A percentile compares a stretch with the other conserved stretches of the same genome.
phyloP scores from a whole-genome alignment of 2,888 invertebrate genomes.

The Acanthoscelides obtectus region DNA sequence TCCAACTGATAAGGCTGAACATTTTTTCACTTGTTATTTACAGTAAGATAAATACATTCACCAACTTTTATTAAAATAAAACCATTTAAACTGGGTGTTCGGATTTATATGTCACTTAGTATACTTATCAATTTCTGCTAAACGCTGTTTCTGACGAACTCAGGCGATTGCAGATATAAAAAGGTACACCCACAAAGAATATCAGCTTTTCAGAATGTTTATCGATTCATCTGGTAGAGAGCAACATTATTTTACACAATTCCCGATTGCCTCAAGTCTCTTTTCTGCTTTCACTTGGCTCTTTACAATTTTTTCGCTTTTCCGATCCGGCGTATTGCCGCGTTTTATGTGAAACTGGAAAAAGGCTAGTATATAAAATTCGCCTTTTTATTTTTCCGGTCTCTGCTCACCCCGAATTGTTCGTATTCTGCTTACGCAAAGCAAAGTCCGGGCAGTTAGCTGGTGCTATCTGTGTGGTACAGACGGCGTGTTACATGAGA shows the following conservation, averaged over 20 bases:
- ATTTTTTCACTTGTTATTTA: too few species aligned
- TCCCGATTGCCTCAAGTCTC: constrained; percentile 1
- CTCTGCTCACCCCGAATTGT: not conserved
- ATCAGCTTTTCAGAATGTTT: not conserved
- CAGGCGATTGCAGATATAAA: too few species aligned
- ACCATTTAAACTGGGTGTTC: too few species aligned
- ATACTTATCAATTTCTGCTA: too few species aligned
- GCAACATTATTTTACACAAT: not conserved
- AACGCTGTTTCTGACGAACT: too few species aligned
- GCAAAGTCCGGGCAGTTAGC: not conserved
- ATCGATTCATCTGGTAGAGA: not conserved
- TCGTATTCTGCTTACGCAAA: not conserved
- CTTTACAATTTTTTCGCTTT: not conserved
- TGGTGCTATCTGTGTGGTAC: not conserved
- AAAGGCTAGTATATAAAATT: not conserved
- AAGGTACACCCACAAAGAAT: too few species aligned
- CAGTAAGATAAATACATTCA: too few species aligned
- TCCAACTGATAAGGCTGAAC: too few species aligned
- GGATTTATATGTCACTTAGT: too few species aligned
- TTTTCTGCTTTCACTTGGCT: not conserved
- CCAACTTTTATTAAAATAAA: too few species aligned
- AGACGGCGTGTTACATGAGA: not conserved
- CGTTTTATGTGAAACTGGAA: not conserved
- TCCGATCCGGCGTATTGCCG: not conserved
- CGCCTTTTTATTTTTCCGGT: not conserved